A percentile compares a stretch with the other conserved stretches of the same genome.
Conservation (phyloP, 2,888 invertebrate genomes). For the Nymphalis polychloros region DNA sequence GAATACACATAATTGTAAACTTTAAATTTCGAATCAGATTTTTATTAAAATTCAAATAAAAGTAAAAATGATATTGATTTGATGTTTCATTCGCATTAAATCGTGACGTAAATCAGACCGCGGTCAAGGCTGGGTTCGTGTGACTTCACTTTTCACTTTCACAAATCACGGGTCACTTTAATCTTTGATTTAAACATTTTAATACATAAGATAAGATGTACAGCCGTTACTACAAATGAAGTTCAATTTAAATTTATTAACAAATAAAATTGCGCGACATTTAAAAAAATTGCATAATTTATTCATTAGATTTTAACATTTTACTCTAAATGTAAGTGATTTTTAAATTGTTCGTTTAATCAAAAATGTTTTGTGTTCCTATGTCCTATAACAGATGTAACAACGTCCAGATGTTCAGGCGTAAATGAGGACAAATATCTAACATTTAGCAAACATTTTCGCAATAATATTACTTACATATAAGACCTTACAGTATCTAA, state of each 20-base stretch:
- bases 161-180: constrained; percentile 31
- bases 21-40: constrained; percentile 7
- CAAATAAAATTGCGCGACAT: too few relatives aligned
- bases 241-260: not conserved
- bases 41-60: constrained; percentile 61
- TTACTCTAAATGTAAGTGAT: too few relatives aligned
- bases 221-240: not conserved
- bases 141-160: constrained; percentile 66
- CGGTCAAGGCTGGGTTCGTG: constrained; percentile 55
- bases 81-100: constrained; percentile 53
- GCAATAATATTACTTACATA: too few relatives aligned
- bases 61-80: constrained; percentile 63
- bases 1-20: too few relatives aligned
- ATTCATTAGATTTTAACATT: not conserved
- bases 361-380: too few relatives aligned
- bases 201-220: not conserved
- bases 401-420: too few relatives aligned
- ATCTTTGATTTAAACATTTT: constrained; percentile 14
- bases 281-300: too few relatives aligned
- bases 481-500: too few relatives aligned
- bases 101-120: constrained; percentile 55
- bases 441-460: too few relatives aligned
- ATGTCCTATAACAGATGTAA: too few relatives aligned
- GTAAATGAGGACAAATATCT: too few relatives aligned
- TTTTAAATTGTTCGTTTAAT: too few relatives aligned